These are phyloP conservation scores for Philereme transversata DNA, from an alignment of 2,888 invertebrate genomes.

Conservation along the genomic window DNA sequence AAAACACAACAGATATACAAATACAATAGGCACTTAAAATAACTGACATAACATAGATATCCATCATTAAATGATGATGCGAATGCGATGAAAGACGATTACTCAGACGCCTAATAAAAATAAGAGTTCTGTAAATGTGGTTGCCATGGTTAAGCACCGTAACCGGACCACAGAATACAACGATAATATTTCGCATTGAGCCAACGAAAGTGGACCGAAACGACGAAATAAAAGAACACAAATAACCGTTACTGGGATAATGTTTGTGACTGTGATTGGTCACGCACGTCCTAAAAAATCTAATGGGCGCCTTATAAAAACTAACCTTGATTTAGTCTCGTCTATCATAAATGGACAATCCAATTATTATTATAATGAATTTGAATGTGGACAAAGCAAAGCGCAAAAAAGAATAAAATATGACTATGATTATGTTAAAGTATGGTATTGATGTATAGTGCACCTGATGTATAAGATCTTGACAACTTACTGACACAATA, in stretches of 20 bases:
- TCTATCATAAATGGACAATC: constrained; percentile 5
- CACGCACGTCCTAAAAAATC: constrained; percentile 23
- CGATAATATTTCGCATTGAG: constrained; percentile 27
- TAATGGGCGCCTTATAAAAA: constrained; percentile 13
- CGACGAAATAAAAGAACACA: constrained; percentile 55
- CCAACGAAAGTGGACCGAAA: constrained; percentile 73
- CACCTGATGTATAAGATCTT: too few relatives aligned
- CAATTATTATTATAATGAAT: neutral
- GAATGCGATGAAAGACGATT: too few relatives aligned
- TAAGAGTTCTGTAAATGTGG: constrained; percentile 42
- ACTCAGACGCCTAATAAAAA: too few relatives aligned
- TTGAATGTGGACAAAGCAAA: too few relatives aligned
- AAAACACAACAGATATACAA: too few relatives aligned
- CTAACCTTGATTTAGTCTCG: constrained; percentile 17
- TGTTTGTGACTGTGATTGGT: constrained; percentile 29
- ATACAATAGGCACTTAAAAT: too few relatives aligned
- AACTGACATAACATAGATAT: too few relatives aligned
- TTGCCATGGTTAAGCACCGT: constrained; percentile 68
- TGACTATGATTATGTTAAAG: too few relatives aligned
- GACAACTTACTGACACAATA: too few relatives aligned
- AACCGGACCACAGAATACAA: constrained; percentile 28
- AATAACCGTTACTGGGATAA: constrained; percentile 55
- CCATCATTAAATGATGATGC: too few relatives aligned
- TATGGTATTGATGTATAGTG: too few relatives aligned
- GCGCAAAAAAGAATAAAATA: too few relatives aligned